A percentile compares a stretch with the other conserved stretches of the same genome.
These are phyloP conservation scores for Phytoseiulus persimilis DNA, from an alignment of 2,888 invertebrate species.

Conservation along the genomic window DNA sequence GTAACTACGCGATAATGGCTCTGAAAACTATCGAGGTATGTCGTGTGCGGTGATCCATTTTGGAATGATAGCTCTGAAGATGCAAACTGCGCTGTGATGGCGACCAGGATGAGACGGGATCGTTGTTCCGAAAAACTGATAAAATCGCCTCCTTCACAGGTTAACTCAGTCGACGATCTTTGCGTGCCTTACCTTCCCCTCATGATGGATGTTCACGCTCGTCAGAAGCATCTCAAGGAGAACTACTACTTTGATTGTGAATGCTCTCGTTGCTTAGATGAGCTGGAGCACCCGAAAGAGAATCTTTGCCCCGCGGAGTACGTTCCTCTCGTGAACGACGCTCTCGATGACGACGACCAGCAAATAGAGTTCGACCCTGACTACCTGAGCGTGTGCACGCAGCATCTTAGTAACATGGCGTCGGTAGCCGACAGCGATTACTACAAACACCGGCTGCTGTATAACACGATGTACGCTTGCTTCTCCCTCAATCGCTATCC, in stretches of 20 bases:
- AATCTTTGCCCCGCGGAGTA: not conserved
- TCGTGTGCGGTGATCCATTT: not conserved
- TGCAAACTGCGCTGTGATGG: too few species aligned
- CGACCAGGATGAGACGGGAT: not conserved
- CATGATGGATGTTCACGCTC: not conserved
- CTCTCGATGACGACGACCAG: not conserved
- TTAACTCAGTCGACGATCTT: not conserved
- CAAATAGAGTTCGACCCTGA: not conserved
- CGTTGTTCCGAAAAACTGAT: not conserved
- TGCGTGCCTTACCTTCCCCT: not conserved
- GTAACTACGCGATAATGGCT: not conserved
- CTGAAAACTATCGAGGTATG: not conserved
- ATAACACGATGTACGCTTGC: not conserved
- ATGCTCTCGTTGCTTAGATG: not conserved
- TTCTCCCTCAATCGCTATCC: not conserved
- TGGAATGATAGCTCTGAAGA: too few species aligned
- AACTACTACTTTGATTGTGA: not conserved
- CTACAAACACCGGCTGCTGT: not conserved
- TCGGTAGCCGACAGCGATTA: not conserved
- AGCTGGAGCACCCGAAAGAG: not conserved
- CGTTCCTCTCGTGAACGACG: not conserved
- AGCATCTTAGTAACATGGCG: not conserved
- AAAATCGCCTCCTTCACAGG: not conserved
- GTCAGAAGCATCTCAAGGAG: not conserved
- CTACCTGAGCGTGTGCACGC: not conserved